These are phyloP conservation scores for Takifugu rubripes DNA, from an alignment of 2,797 vertebrate species.

Conservation along the genomic window DNA sequence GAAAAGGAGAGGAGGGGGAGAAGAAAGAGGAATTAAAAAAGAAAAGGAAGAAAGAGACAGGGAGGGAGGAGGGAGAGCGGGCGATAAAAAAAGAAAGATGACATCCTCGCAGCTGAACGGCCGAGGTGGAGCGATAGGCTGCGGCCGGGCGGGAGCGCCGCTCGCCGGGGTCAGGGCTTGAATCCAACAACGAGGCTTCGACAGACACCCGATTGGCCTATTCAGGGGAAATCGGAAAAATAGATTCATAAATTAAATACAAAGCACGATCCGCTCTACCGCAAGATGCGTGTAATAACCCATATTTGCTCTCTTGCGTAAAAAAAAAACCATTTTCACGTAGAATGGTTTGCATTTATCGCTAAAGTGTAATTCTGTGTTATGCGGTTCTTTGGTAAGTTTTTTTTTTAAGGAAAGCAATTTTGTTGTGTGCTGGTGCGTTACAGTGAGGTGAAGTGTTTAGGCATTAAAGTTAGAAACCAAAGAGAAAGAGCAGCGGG, in stretches of 20 bases:
- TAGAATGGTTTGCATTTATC: slow-evolving; percentile 23
- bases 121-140: slow-evolving; percentile 79
- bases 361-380: slow-evolving; percentile 45
- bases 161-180: slow-evolving; percentile 75
- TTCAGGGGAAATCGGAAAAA: slow-evolving; percentile 63
- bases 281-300: slow-evolving; percentile 60
- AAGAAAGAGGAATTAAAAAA: slow-evolving; percentile 84
- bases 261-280: slow-evolving; percentile 69
- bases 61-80: slow-evolving; percentile 77
- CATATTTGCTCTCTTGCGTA: slow-evolving; percentile 52
- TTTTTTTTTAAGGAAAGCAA: slow-evolving; percentile 16
- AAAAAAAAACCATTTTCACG: slow-evolving; percentile 52
- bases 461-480: slow-evolving; percentile 54
- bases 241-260: slow-evolving; percentile 70
- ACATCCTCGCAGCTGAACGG: slow-evolving; percentile 78
- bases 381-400: slow-evolving; percentile 23
- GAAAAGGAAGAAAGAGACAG: slow-evolving; percentile 81
- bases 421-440: slow-evolving; percentile 30
- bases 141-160: slow-evolving; percentile 75
- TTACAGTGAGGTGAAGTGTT: slow-evolving; percentile 16
- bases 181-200: slow-evolving; percentile 81
- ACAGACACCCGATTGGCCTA: slow-evolving; percentile 79
- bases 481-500: slow-evolving; percentile 48
- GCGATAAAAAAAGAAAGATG: slow-evolving; percentile 85
- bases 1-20: slow-evolving; percentile 81